A percentile compares a stretch with the other conserved stretches of the same genome.
These are phyloP conservation scores for Centrocercus urophasianus DNA, from an alignment of 2,113 vertebrate genomes.

Conservation along the genomic window DNA sequence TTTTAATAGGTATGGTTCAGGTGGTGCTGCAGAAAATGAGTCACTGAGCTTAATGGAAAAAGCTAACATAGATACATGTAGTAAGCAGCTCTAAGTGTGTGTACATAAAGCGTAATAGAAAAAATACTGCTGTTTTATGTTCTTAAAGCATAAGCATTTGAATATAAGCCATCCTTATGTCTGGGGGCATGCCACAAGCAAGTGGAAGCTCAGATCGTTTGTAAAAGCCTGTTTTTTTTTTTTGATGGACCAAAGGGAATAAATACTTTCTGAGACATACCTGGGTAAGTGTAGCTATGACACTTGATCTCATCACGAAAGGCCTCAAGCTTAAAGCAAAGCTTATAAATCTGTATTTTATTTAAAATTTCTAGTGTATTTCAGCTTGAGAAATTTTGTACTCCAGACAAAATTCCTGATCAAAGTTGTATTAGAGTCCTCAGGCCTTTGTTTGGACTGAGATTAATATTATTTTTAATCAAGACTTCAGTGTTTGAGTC, in stretches of 20 bases:
- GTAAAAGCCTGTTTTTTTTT: not conserved
- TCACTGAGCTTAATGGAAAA: slow-evolving; percentile 45
- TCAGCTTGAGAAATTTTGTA: not conserved
- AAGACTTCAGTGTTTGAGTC: not conserved
- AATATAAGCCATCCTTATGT: not conserved
- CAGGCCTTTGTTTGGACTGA: not conserved
- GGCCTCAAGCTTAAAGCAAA: not conserved
- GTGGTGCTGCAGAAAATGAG: slow-evolving; percentile 36
- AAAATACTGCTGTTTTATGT: not conserved
- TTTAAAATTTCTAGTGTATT: not conserved
- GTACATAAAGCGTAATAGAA: not conserved
- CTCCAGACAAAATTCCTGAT: not conserved
- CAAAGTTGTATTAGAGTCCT: not conserved
- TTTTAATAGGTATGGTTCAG: slow-evolving; percentile 69
- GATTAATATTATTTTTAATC: not conserved
- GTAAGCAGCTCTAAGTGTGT: slow-evolving; percentile 1
- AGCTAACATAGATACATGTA: not conserved
- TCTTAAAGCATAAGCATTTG: not conserved
- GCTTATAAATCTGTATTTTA: not conserved
- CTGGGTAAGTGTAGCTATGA: not conserved
- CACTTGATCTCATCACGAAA: not conserved
- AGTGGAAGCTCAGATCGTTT: not conserved
- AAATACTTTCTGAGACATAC: not conserved
- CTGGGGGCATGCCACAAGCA: not conserved
- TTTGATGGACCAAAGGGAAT: not conserved